Conservation (phyloP, 2,888 invertebrate genomes). For the Eupithecia vulgata region DNA sequence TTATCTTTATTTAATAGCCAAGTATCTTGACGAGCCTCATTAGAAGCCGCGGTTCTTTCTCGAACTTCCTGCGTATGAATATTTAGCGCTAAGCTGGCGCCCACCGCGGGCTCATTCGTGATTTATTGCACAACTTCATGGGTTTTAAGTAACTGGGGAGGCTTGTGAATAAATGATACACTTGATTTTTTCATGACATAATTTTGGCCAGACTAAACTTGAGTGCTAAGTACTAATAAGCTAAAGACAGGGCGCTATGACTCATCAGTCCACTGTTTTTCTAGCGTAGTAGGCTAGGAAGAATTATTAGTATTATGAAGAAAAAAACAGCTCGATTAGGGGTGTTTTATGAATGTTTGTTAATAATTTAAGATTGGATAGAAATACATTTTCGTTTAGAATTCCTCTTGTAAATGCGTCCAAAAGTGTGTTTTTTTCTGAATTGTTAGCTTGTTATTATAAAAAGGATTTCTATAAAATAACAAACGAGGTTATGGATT, state of each 20-base stretch:
- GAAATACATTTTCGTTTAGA: not conserved
- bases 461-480: too few relatives aligned
- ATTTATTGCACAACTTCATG: conserved; percentile 39
- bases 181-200: not conserved
- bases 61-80: conserved; percentile 71
- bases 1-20: not conserved
- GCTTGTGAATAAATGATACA: conserved; percentile 10
- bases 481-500: not conserved
- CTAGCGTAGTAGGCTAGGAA: not conserved
- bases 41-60: conserved; percentile 66
- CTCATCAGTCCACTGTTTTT: not conserved
- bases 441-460: too few relatives aligned
- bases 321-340: not conserved
- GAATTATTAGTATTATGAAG: not conserved
- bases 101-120: conserved; percentile 54
- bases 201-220: not conserved
- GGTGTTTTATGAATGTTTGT: not conserved
- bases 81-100: conserved; percentile 69
- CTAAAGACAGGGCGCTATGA: not conserved
- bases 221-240: not conserved
- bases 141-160: conserved; percentile 27
- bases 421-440: too few relatives aligned
- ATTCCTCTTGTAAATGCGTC: not conserved
- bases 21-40: conserved; percentile 62
- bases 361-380: not conserved